Conservation (phyloP, 2,888 invertebrate genomes). For the Phortica magna region DNA sequence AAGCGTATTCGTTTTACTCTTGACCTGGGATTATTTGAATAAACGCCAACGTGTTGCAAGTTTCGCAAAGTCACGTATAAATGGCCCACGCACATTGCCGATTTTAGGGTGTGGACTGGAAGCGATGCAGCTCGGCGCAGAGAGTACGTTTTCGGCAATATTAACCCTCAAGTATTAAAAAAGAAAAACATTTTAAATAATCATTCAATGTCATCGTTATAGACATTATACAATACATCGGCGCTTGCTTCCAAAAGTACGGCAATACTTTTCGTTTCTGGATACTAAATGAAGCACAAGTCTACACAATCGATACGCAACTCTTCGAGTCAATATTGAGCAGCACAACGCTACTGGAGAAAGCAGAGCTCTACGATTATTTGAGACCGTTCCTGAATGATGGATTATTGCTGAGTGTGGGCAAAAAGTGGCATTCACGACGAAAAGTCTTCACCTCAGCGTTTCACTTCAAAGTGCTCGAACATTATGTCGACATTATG, state of each 20-base stretch:
- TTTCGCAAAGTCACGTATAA: conserved; percentile 51
- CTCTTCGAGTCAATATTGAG: conserved; percentile 76
- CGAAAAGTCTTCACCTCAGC: conserved; percentile 86
- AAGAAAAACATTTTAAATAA: background rate
- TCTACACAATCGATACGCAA: conserved; percentile 76
- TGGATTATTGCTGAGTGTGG: conserved; percentile 69
- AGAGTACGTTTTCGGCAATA: conserved; percentile 51
- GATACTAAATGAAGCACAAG: conserved; percentile 77
- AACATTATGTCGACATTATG: conserved; percentile 85
- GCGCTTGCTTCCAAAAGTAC: conserved; percentile 64
- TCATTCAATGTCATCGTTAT: conserved; percentile 34
- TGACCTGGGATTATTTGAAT: conserved; percentile 59
- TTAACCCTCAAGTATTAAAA: background rate
- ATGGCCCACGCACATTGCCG: conserved; percentile 56
- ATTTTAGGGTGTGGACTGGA: conserved; percentile 58
- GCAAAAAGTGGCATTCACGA: conserved; percentile 82
- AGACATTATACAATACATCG: conserved; percentile 55
- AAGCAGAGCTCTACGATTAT: conserved; percentile 66
- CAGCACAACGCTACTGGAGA: conserved; percentile 66
- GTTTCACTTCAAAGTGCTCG: conserved; percentile 88
- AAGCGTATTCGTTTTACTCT: conserved; percentile 49
- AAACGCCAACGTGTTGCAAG: conserved; percentile 50
- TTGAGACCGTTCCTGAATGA: conserved; percentile 64
- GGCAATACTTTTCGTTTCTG: conserved; percentile 78
- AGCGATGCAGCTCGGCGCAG: conserved; percentile 53